phyloP scores from a whole-genome alignment of 2,888 invertebrate species.

The Acrobasis consociella region DNA sequence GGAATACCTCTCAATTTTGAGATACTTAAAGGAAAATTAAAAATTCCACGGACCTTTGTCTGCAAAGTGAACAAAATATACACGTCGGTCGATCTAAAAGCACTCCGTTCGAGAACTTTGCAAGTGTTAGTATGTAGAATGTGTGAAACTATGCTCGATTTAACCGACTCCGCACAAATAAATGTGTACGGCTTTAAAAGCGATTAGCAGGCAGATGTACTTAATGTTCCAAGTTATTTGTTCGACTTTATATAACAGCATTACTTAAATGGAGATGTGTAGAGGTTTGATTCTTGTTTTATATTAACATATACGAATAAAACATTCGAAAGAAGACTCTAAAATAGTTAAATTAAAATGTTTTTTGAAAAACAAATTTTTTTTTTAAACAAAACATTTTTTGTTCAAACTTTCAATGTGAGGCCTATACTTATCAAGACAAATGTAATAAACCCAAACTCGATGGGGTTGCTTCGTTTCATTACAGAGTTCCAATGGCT shows the following conservation, averaged over 20 bases:
- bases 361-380: no score
- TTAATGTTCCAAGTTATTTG: slow-evolving; percentile 21
- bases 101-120: slow-evolving; percentile 36
- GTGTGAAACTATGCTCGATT: slow-evolving; percentile 54
- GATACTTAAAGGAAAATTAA: no score
- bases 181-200: slow-evolving; percentile 38
- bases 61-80: no score
- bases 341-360: no score
- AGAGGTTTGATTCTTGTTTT: not conserved
- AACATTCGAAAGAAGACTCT: not conserved
- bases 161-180: slow-evolving; percentile 46
- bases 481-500: no score
- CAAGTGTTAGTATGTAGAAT: slow-evolving; percentile 46
- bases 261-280: not conserved
- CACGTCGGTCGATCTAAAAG: slow-evolving; percentile 37
- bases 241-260: slow-evolving; percentile 1
- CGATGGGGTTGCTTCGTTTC: no score
- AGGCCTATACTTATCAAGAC: no score
- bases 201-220: slow-evolving; percentile 35
- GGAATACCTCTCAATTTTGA: no score
- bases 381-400: no score
- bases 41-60: no score
- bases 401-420: no score
- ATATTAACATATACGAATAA: not conserved
- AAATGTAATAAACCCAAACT: no score